Evolutionary conservation across 2,888 invertebrate species (phyloP).

Genomic region (Sepiola atlantica): DNA sequence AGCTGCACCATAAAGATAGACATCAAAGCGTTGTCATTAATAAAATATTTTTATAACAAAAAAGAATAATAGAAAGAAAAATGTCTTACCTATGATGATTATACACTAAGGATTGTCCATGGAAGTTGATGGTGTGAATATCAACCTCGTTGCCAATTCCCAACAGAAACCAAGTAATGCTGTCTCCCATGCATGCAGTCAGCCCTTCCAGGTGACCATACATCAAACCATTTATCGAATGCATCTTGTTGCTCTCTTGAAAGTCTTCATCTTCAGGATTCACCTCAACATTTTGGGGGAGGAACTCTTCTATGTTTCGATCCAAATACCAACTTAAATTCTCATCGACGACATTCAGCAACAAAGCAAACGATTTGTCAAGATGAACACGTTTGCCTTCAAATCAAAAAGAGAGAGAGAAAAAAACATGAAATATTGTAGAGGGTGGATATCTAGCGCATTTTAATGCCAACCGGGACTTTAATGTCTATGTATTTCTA

Average conservation of each 20-base stretch:
- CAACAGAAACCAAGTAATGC: slow-evolving; percentile 51
- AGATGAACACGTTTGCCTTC: neutral
- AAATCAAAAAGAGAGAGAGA: neutral
- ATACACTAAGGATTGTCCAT: slow-evolving; percentile 52
- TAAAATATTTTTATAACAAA: neutral
- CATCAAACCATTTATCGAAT: slow-evolving; percentile 51
- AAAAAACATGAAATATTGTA: neutral
- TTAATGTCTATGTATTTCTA: too few relatives aligned
- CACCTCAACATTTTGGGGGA: neutral
- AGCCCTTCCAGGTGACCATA: slow-evolving; percentile 51
- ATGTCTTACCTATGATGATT: slow-evolving; percentile 52
- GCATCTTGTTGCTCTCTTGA: slow-evolving; percentile 50
- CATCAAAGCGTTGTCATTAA: too few relatives aligned
- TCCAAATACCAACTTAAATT: slow-evolving; percentile 45
- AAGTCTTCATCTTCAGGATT: slow-evolving; percentile 50
- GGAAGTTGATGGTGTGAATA: slow-evolving; percentile 52
- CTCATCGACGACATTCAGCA: slow-evolving; percentile 37
- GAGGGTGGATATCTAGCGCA: too few relatives aligned
- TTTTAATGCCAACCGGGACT: too few relatives aligned
- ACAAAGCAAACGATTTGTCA: neutral
- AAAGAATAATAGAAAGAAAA: neutral
- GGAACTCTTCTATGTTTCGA: neutral
- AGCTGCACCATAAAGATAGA: too few relatives aligned
- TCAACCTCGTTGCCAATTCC: slow-evolving; percentile 54
- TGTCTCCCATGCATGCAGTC: slow-evolving; percentile 50